phyloP scores from a whole-genome alignment of 2,888 invertebrate species.

The Rhagonycha fulva region DNA sequence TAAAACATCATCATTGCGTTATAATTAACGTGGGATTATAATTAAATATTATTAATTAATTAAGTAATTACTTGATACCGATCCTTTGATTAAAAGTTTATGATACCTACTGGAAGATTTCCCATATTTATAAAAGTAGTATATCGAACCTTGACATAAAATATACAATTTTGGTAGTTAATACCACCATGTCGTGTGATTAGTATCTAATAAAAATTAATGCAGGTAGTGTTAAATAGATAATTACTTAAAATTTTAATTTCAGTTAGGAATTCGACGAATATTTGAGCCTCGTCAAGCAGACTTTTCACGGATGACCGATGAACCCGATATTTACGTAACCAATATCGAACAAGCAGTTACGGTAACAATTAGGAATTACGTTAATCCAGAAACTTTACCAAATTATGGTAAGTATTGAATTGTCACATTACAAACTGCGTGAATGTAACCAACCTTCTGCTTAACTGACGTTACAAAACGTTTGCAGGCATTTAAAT shows the following conservation, averaged over 20 bases:
- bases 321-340: slow-evolving; percentile 76
- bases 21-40: background rate
- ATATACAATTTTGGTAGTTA: background rate
- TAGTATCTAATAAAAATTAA: background rate
- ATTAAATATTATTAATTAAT: background rate
- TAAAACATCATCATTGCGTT: background rate
- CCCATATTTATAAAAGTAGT: background rate
- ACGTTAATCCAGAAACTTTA: slow-evolving; percentile 61
- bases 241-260: slow-evolving; percentile 26
- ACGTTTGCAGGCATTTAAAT: slow-evolving; percentile 32
- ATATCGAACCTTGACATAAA: background rate
- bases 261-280: slow-evolving; percentile 74
- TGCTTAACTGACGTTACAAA: slow-evolving; percentile 33
- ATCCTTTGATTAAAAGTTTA: background rate
- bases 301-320: slow-evolving; percentile 80
- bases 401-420: slow-evolving; percentile 55
- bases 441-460: slow-evolving; percentile 21
- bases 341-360: slow-evolving; percentile 84
- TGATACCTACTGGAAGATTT: background rate
- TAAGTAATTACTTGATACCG: background rate
- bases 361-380: slow-evolving; percentile 80
- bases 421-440: slow-evolving; percentile 1
- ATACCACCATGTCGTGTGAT: background rate
- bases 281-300: slow-evolving; percentile 81
- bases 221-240: background rate